Base-by-base conservation (phyloP, 2,113 vertebrate species). In the Coregonus clupeaformis region DNA sequence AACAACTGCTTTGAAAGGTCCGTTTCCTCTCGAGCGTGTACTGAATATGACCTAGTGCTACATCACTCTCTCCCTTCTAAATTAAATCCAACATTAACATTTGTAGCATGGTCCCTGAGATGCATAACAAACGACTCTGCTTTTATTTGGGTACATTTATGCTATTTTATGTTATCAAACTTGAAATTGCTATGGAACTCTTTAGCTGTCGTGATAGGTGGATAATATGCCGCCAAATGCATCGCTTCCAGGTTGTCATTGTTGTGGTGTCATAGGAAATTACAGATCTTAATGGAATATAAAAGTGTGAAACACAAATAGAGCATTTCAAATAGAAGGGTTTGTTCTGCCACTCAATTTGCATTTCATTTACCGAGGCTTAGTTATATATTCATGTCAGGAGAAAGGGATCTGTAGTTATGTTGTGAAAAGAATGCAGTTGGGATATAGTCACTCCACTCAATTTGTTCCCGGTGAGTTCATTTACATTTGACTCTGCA, bases 261-360 rank as follows among this genome's bases (percentile, higher is more conserved):
- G 63, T 66, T 5, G 42, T 13, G 24, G 24, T 74, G 63, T 67
- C 72, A 57, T 52, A 22, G 59, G 18, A n/a, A 73, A 64, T 73
- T 27, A 73, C 59, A 65, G 5, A 27, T 73, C 60, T 49, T 52
- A 73, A 73, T 73, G 60, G 71, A 65, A 73, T 73, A 52, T 74
- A 67, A 60, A 30, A 66, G 49, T 47, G 47, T 12, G 30, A 52
- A 57, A 45, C 24, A 64, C 13, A 25, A 4, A 64, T 16, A 62
- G 25, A 64, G 29, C 6, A 29, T 27, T 36, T 72, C 11, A 60
- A 59, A 60, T 72, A 32, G 55, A 60, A 32, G 11, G 25, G 55
- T 72, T 72, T 72, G 55, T 69, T 76, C 60, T 22, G 52, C 36
- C n/a, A 30, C n/a, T 76, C 36, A 32, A 77, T 77, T 77, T 71